A percentile compares a stretch with the other conserved stretches of the same genome.
phyloP scores from a whole-genome alignment of 2,797 vertebrate genomes.

The Mycteria americana region DNA sequence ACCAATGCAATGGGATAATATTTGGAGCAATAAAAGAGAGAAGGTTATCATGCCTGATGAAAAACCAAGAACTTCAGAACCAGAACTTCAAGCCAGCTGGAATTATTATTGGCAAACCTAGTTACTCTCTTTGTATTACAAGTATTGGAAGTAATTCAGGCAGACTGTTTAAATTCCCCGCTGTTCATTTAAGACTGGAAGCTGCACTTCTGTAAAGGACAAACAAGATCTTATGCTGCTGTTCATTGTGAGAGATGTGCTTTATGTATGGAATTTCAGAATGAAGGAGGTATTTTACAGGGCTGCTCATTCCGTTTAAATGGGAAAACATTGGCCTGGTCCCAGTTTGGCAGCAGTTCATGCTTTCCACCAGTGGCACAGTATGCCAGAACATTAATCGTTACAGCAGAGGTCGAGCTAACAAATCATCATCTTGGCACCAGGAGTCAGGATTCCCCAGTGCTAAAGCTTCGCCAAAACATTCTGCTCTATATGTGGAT shows the following conservation, averaged over 20 bases:
- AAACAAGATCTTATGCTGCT: neutral
- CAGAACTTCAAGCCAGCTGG: neutral
- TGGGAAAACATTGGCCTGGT: neutral
- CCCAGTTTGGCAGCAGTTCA: neutral
- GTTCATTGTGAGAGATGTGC: neutral
- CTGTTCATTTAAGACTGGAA: neutral
- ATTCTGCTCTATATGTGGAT: neutral
- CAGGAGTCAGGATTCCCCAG: conserved; percentile 29
- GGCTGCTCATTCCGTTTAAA: neutral
- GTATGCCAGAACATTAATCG: neutral
- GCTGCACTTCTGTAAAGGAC: neutral
- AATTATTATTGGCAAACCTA: neutral
- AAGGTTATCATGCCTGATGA: neutral
- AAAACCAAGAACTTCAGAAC: neutral
- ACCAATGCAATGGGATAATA: neutral
- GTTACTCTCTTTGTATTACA: neutral
- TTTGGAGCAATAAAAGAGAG: neutral
- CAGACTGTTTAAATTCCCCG: neutral
- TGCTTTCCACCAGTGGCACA: neutral
- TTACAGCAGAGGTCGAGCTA: conserved; percentile 6
- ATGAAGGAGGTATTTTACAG: neutral
- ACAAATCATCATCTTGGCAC: conserved; percentile 46
- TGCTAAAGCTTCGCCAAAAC: conserved; percentile 12
- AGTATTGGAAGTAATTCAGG: neutral
- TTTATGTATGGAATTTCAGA: neutral